Conservation (phyloP, 1,140 invertebrate genomes). For the Heliothis virescens region DNA sequence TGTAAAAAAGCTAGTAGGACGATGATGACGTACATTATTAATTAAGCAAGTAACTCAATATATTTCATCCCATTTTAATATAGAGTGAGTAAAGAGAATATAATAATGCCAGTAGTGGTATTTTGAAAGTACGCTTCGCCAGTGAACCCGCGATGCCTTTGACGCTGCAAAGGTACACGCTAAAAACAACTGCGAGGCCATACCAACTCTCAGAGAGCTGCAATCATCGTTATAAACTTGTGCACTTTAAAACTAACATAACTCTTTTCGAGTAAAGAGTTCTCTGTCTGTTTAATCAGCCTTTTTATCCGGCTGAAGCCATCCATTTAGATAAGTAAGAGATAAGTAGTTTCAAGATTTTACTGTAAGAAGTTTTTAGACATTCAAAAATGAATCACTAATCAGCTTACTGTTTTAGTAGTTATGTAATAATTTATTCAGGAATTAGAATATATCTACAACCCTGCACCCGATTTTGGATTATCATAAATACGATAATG, state of each 20-base stretch:
- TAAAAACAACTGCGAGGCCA: conserved; percentile 10
- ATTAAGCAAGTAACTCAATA: conserved; percentile 15
- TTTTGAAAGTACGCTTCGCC: conserved; percentile 4
- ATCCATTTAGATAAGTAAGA: conserved; percentile 37
- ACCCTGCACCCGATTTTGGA: neutral
- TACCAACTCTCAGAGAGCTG: conserved; percentile 1
- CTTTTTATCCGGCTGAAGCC: neutral
- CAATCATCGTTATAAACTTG: conserved; percentile 31
- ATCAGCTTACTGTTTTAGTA: neutral
- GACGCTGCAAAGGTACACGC: conserved; percentile 28
- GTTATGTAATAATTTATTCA: neutral
- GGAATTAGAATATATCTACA: conserved; percentile 25
- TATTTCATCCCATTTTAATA: neutral
- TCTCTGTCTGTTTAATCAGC: conserved; percentile 39
- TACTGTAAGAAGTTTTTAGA: neutral
- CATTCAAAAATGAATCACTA: neutral
- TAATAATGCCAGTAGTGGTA: conserved; percentile 10
- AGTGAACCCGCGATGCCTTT: conserved; percentile 24
- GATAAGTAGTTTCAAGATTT: conserved; percentile 20
- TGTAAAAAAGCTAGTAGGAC: too few relatives aligned
- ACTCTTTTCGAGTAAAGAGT: conserved; percentile 27
- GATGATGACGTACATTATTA: too few relatives aligned
- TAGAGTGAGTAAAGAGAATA: conserved; percentile 8
- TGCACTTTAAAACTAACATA: neutral
- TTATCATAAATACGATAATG: conserved; percentile 38